Evolutionary conservation across 2,888 invertebrate genomes (phyloP).

Genomic region (Spodoptera exigua): DNA sequence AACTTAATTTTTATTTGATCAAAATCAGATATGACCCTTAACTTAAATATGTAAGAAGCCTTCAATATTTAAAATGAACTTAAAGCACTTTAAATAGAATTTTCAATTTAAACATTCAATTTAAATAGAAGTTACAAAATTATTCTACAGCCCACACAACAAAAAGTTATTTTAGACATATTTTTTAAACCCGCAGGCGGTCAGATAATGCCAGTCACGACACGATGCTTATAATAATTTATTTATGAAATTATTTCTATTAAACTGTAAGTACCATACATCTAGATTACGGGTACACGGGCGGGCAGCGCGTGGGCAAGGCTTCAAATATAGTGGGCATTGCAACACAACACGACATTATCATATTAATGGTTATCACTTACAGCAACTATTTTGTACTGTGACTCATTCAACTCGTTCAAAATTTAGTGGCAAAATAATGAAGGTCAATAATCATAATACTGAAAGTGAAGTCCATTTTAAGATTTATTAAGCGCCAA

Average conservation of each 20-base stretch:
- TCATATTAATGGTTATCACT: constrained; percentile 44
- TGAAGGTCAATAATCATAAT: too few species aligned
- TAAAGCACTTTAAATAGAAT: too few species aligned
- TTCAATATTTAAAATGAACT: too few species aligned
- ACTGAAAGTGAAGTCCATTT: too few species aligned
- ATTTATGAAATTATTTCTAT: constrained; percentile 18
- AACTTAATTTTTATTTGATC: too few species aligned
- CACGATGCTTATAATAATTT: not conserved
- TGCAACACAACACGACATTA: constrained; percentile 54
- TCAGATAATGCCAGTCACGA: constrained; percentile 5
- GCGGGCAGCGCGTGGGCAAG: constrained; percentile 47
- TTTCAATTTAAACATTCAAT: too few species aligned
- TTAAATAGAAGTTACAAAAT: too few species aligned
- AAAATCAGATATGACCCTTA: too few species aligned
- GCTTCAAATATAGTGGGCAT: constrained; percentile 14
- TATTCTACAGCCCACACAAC: not conserved
- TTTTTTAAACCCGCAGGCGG: not conserved
- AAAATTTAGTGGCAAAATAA: not conserved
- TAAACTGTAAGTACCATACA: constrained; percentile 15
- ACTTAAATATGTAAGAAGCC: too few species aligned
- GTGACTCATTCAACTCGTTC: constrained; percentile 37
- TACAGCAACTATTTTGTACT: constrained; percentile 14
- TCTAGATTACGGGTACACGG: constrained; percentile 36
- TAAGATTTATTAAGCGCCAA: too few species aligned
- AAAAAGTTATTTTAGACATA: not conserved